Evolutionary conservation across 2,888 invertebrate species (phyloP), one percentile per base, ranked within the genome.

Genomic region (Embidobia sp.): DNA sequence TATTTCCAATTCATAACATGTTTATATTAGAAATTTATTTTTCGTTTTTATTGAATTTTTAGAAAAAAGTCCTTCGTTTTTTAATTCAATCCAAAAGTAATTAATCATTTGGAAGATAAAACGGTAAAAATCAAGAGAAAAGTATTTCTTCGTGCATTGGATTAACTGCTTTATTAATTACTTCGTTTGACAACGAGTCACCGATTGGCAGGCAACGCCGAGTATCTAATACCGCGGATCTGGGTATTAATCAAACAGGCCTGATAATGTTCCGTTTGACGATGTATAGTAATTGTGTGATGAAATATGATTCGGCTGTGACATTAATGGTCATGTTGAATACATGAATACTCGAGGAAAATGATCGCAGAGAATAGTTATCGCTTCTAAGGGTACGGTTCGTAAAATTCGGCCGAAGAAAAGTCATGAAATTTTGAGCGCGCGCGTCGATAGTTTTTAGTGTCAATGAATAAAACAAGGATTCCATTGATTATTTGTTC

Each of bases 181-280:
- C 10, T 3, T 11, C 16, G 35, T 15, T 19, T 31, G 2, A 5
- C 10, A 2, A 10, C 3, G n/a, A 0, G 10, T 18, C 48, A 18
- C 1, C 16, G 16, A 51, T 51, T 51, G 35, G 22, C 35, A 51
- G 51, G 19, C 19, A 57, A 42, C 31, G 18, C 6, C 7, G 7
- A 51, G 31, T 49, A 35, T 51, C 22, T 51, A 18, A 11, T 13
- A 22, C 13, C 19, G 11, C 22, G 19, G n/a, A 53, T 53, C 26
- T 37, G 18, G 4, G 10, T 33, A 59, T 59, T 44, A 59, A 59
- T 59, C 59, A 59, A 59, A 15, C 13, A 29, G 26, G 19, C 6
- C 16, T 13, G 22, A 59, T 59, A 59, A 46, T 59, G 57, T 57
- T 31, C n/a, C n/a, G n/a, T 10, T 22, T 10, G 27, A 33, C 13